These are phyloP conservation scores for Tachina grossa DNA, from an alignment of 2,888 invertebrate species.

Conservation along the genomic window DNA sequence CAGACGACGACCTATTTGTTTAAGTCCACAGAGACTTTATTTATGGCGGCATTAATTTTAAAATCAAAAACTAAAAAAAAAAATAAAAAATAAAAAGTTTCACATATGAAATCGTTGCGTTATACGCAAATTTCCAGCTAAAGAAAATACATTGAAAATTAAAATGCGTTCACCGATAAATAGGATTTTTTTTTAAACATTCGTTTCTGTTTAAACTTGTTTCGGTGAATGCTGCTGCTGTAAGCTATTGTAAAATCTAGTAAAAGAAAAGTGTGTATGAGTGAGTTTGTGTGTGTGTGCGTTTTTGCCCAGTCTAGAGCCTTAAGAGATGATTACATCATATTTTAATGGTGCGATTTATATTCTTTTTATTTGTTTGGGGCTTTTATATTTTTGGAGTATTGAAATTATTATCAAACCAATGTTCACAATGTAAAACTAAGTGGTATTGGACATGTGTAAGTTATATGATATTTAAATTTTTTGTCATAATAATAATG, in stretches of 20 bases:
- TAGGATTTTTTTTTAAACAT: constrained; percentile 28
- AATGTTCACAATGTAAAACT: constrained; percentile 13
- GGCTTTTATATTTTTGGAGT: constrained; percentile 10
- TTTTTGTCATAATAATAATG: constrained; percentile 12
- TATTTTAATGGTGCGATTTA: constrained; percentile 10
- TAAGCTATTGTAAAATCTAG: constrained; percentile 41
- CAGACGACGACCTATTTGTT: constrained; percentile 21
- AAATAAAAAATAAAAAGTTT: neutral
- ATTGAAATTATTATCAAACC: constrained; percentile 34
- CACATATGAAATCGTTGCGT: constrained; percentile 57
- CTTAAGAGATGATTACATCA: constrained; percentile 69
- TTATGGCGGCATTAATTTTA: constrained; percentile 49
- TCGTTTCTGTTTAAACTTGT: constrained; percentile 48
- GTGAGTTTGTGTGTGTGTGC: neutral
- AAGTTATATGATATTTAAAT: constrained; percentile 33
- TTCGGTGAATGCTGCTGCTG: constrained; percentile 33
- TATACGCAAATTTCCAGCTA: constrained; percentile 62
- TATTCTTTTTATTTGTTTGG: constrained; percentile 17
- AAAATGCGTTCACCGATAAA: constrained; percentile 64
- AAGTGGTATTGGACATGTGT: constrained; percentile 37
- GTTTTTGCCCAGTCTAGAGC: constrained; percentile 26
- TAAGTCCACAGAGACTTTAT: constrained; percentile 60
- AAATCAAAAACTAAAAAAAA: constrained; percentile 24
- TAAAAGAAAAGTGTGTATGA: constrained; percentile 46
- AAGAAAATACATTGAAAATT: constrained; percentile 15